Evolutionary conservation across 2,113 vertebrate genomes (phyloP).

Genomic region (Gadus macrocephalus): DNA sequence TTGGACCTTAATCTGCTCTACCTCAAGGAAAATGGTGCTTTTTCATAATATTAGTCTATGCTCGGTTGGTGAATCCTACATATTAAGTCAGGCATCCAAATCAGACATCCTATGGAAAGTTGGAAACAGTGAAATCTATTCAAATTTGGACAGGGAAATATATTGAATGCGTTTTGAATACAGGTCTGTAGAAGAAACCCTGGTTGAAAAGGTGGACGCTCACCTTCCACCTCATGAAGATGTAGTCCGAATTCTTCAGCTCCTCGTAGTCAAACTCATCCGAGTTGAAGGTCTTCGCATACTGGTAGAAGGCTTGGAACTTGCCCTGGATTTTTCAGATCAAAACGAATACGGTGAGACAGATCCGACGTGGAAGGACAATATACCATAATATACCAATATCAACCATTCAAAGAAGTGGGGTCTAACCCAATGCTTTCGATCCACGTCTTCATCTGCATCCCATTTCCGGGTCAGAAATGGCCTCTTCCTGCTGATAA

Average conservation of each 20-base stretch:
- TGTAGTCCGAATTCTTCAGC: slow-evolving; percentile 93
- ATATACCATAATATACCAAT: no score
- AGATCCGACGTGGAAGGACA: neutral
- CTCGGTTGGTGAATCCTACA: no score
- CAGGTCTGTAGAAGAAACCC: no score
- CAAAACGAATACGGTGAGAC: slow-evolving; percentile 6
- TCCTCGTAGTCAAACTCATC: slow-evolving; percentile 98
- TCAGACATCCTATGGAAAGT: no score
- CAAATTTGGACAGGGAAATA: no score
- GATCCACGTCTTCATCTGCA: slow-evolving; percentile 96
- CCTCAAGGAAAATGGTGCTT: no score
- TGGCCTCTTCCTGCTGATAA: slow-evolving; percentile 95
- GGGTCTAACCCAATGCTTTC: slow-evolving; percentile 90
- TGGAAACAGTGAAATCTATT: no score
- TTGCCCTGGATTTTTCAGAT: slow-evolving; percentile 80
- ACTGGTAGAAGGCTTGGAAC: slow-evolving; percentile 98
- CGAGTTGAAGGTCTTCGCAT: slow-evolving; percentile 97
- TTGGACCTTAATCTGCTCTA: no score
- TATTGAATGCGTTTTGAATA: no score
- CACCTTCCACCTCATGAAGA: slow-evolving; percentile 99
- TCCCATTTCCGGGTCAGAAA: slow-evolving; percentile 98
- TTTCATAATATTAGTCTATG: no score
- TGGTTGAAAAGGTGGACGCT: slow-evolving; percentile 13
- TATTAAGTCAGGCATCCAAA: no score
- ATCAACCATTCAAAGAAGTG: no score